phyloP scores from a whole-genome alignment of 2,888 invertebrate species.

The Xylota sylvarum region DNA sequence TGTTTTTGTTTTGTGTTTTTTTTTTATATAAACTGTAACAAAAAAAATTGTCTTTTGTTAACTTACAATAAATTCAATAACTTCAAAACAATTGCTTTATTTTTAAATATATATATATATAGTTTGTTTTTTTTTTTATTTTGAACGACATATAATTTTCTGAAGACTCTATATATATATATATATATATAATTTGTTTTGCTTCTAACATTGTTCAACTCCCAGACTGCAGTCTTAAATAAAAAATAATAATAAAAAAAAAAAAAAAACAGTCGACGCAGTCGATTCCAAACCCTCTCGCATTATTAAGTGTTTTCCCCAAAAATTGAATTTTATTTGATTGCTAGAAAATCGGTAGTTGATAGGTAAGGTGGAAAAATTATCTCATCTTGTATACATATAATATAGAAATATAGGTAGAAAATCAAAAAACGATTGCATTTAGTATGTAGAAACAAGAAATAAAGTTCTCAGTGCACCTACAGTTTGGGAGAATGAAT shows the following conservation, averaged over 20 bases:
- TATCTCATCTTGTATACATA: slow-evolving; percentile 43
- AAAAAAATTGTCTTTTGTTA: slow-evolving; percentile 66
- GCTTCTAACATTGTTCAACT: slow-evolving; percentile 68
- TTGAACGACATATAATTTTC: slow-evolving; percentile 76
- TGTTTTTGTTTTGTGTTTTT: not conserved
- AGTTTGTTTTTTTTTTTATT: slow-evolving; percentile 53
- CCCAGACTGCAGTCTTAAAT: slow-evolving; percentile 70
- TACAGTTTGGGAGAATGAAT: slow-evolving; percentile 71
- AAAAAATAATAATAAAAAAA: slow-evolving; percentile 20
- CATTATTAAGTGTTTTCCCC: not conserved
- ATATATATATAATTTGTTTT: slow-evolving; percentile 55
- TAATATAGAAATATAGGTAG: slow-evolving; percentile 19
- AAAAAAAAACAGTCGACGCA: slow-evolving; percentile 54
- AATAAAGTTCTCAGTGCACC: slow-evolving; percentile 62
- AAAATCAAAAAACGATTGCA: slow-evolving; percentile 15
- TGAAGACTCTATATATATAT: slow-evolving; percentile 63
- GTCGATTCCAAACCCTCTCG: slow-evolving; percentile 70
- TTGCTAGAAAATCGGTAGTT: slow-evolving; percentile 71
- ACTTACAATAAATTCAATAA: slow-evolving; percentile 76
- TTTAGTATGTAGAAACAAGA: slow-evolving; percentile 19
- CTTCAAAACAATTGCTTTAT: slow-evolving; percentile 73
- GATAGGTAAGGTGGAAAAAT: slow-evolving; percentile 68
- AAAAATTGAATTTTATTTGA: slow-evolving; percentile 57
- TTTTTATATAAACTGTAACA: slow-evolving; percentile 72
- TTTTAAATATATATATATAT: slow-evolving; percentile 72